A percentile compares a stretch with the other conserved stretches of the same genome.
These are phyloP conservation scores for Holcopasites calliopsidis DNA, from an alignment of 1,140 invertebrate genomes.

Conservation along the genomic window DNA sequence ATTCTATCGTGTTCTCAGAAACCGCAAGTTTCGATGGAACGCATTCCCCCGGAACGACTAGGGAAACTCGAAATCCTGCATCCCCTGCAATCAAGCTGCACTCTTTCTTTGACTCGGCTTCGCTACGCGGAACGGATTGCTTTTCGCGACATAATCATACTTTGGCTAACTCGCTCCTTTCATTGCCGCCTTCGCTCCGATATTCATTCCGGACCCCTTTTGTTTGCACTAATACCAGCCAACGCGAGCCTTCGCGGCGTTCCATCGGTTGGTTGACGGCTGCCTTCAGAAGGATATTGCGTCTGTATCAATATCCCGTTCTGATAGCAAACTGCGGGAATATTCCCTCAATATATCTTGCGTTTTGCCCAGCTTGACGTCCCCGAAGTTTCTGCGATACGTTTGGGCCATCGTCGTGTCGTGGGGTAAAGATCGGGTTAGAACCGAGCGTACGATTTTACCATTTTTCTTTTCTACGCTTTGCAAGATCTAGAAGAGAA, in stretches of 20 bases:
- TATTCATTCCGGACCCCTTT: conserved; percentile 6
- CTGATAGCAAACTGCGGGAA: neutral
- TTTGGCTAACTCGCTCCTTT: conserved; percentile 34
- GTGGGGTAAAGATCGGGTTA: no score
- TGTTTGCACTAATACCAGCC: conserved; percentile 4
- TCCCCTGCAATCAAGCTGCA: neutral
- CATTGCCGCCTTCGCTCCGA: neutral
- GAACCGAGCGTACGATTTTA: no score
- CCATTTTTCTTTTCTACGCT: no score
- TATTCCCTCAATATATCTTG: neutral
- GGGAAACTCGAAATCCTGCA: neutral
- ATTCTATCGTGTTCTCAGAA: conserved; percentile 16
- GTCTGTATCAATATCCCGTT: conserved; percentile 33
- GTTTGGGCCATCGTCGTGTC: neutral
- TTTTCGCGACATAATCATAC: conserved; percentile 41
- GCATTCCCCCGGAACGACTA: conserved; percentile 38
- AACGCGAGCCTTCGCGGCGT: conserved; percentile 5
- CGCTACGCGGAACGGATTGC: neutral
- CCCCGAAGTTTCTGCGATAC: neutral
- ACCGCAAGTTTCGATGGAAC: conserved; percentile 69
- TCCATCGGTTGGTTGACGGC: neutral
- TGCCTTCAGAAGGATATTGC: conserved; percentile 3
- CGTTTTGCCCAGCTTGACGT: conserved; percentile 21
- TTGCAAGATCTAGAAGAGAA: no score
- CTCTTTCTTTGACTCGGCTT: conserved; percentile 3